phyloP scores from a whole-genome alignment of 64 coral and sea anemone genomes.

The Porites lutea region DNA sequence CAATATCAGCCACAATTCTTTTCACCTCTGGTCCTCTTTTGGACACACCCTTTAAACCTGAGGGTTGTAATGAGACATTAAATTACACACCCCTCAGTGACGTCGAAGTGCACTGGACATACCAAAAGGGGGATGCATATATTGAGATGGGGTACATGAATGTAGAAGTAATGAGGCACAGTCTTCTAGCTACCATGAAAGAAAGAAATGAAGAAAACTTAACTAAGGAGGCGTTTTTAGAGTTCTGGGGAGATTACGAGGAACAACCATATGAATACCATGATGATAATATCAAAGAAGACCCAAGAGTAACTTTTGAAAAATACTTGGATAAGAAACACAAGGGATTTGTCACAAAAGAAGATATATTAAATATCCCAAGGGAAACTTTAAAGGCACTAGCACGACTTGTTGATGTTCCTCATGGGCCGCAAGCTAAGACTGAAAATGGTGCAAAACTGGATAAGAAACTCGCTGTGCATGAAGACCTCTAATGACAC shows the following conservation, averaged over 20 bases:
- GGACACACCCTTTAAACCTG: slow-evolving; percentile 41
- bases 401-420: slow-evolving; percentile 83
- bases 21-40: slow-evolving; percentile 77
- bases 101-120: slow-evolving; percentile 93
- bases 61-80: slow-evolving; percentile 72
- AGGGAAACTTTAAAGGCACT: slow-evolving; percentile 77
- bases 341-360: slow-evolving; percentile 65
- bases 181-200: slow-evolving; percentile 49
- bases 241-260: slow-evolving; percentile 54
- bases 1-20: slow-evolving; percentile 96
- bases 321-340: slow-evolving; percentile 39
- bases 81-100: slow-evolving; percentile 78
- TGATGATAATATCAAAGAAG: slow-evolving; percentile 5
- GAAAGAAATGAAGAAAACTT: slow-evolving; percentile 70
- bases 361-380: slow-evolving; percentile 62
- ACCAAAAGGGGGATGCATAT: slow-evolving; percentile 87
- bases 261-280: slow-evolving; percentile 61
- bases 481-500: slow-evolving; percentile 11
- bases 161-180: slow-evolving; percentile 78
- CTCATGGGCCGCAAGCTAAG: slow-evolving; percentile 74
- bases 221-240: slow-evolving; percentile 66
- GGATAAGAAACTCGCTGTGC: not conserved
- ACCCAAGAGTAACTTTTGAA: slow-evolving; percentile 65
- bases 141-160: slow-evolving; percentile 99
- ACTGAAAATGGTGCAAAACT: not conserved